These are phyloP conservation scores for Plagodis pulveraria DNA, from an alignment of 2,888 invertebrate genomes.

Conservation along the genomic window DNA sequence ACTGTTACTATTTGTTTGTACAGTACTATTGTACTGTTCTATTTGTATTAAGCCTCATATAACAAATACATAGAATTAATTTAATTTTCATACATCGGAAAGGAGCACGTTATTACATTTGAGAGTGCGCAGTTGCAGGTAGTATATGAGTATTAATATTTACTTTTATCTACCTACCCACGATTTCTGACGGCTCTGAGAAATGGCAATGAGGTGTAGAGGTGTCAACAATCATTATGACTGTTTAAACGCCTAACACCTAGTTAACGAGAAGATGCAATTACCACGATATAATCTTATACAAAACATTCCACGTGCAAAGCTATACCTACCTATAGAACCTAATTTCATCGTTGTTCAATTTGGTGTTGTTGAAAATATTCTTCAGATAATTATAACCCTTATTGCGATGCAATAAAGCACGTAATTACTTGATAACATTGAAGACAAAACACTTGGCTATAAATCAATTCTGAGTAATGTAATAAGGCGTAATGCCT, in stretches of 20 bases:
- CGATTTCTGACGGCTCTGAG: not conserved
- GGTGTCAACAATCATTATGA: constrained; percentile 10
- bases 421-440: not conserved
- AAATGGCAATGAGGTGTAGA: constrained; percentile 11
- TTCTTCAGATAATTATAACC: not conserved
- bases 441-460: too few relatives aligned
- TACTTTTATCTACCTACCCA: not conserved
- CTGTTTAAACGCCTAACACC: constrained; percentile 16
- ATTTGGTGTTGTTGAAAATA: too few relatives aligned
- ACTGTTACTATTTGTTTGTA: too few relatives aligned
- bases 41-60: too few relatives aligned
- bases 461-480: constrained; percentile 3
- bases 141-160: not conserved
- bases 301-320: not conserved
- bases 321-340: not conserved
- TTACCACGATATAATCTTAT: constrained; percentile 1
- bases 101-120: too few relatives aligned
- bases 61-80: too few relatives aligned
- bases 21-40: too few relatives aligned
- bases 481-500: not conserved
- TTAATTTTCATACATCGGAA: too few relatives aligned
- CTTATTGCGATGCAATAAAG: not conserved
- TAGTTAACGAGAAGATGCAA: constrained; percentile 11
- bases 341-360: too few relatives aligned
- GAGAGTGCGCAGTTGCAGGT: too few relatives aligned